These are phyloP conservation scores for Neosilurus mollespiculum DNA, from an alignment of 2,797 vertebrate species.

Conservation along the genomic window DNA sequence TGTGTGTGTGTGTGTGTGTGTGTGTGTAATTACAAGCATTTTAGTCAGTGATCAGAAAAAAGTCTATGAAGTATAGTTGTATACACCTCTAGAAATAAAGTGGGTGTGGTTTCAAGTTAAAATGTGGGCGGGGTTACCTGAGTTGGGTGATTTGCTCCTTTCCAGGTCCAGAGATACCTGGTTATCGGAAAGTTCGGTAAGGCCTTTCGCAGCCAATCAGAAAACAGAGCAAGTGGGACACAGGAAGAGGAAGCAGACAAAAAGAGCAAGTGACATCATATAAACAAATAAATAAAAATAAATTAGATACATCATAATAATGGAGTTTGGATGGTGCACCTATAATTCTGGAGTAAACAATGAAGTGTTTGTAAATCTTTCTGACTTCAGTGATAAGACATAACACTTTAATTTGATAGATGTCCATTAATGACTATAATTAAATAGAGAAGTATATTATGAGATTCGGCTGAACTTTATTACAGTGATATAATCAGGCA, in stretches of 20 bases:
- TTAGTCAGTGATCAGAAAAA: not conserved
- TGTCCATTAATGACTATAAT: not conserved
- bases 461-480: not conserved
- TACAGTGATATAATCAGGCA: not conserved
- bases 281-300: not conserved
- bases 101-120: not conserved
- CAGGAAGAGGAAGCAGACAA: conserved; percentile 44
- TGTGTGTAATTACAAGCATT: too few relatives aligned
- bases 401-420: not conserved
- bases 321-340: conserved; percentile 1
- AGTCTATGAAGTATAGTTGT: not conserved
- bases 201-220: conserved; percentile 75
- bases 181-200: conserved; percentile 94
- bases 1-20: not conserved
- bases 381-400: too few relatives aligned
- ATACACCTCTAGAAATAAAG: not conserved
- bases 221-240: conserved; percentile 24
- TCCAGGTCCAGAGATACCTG: conserved; percentile 92
- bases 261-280: conserved; percentile 13
- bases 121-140: conserved; percentile 79
- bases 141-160: conserved; percentile 95
- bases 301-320: not conserved
- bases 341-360: conserved; percentile 19
- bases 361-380: not conserved
- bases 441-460: not conserved